These are phyloP conservation scores for Ophion ellenae DNA, from an alignment of 2,888 invertebrate species.

Conservation along the genomic window DNA sequence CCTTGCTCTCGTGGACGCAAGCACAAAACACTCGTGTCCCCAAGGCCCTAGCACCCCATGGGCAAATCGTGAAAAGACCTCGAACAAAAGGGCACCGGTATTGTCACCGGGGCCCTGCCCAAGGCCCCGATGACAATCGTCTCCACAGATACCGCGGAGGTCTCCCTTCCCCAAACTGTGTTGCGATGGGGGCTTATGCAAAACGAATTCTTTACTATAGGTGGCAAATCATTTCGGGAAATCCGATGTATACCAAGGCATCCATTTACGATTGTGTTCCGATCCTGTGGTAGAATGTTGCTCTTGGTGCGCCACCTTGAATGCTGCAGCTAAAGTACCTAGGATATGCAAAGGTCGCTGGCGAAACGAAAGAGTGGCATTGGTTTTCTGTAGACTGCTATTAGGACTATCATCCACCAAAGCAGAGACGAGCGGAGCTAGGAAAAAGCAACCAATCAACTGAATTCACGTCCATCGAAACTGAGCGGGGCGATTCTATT, in stretches of 20 bases:
- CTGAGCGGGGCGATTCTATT: no score
- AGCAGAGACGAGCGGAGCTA: no score
- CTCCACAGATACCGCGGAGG: constrained; percentile 32
- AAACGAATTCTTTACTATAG: not conserved
- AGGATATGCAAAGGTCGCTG: no score
- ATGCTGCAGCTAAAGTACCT: no score
- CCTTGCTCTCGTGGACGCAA: constrained; percentile 7
- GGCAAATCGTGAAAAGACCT: constrained; percentile 46
- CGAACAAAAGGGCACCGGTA: constrained; percentile 51
- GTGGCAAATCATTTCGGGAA: not conserved
- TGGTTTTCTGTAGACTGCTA: no score
- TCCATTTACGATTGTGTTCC: not conserved
- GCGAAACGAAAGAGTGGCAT: no score
- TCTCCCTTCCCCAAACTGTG: not conserved
- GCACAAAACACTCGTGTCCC: constrained; percentile 32
- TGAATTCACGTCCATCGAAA: no score
- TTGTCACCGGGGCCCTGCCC: constrained; percentile 23
- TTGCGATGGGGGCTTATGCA: constrained; percentile 5
- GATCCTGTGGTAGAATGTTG: not conserved
- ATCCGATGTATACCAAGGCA: not conserved
- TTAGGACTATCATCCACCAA: no score
- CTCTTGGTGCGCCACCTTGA: no score
- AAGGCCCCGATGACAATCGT: constrained; percentile 44
- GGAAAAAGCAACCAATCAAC: no score
- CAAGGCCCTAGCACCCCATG: constrained; percentile 58